Base-by-base conservation (phyloP, 1,140 invertebrate genomes). In the Phocides pigmalion region DNA sequence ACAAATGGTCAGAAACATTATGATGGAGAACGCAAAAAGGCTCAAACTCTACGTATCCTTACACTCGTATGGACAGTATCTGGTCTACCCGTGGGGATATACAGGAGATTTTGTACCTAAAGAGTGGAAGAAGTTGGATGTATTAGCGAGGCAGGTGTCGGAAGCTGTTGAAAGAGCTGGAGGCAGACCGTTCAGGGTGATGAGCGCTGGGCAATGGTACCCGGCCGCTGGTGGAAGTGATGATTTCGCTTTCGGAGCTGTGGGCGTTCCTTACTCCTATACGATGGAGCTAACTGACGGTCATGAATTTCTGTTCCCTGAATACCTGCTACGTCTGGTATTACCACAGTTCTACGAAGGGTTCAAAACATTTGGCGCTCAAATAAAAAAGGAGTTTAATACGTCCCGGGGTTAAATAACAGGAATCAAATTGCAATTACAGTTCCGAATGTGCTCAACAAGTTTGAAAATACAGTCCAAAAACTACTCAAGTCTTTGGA, bases 21-120 rank as follows among this genome's bases (percentile, higher is more conserved):
- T 96, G 73, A 74, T 92, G 54, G 77, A 89, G 25, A 75, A 94
- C 15, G 83, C 81, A 4, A 66, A 93, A 8, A 74, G 92, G 19
- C 81, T 95, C 3, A 93, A 94, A 51, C 85, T 95, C 35, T 96
- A 95, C 73, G 82, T 96, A 0, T 94, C 95, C 0, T 71, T 96
- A 11, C 96, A 97, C 79, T 93, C 95, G 0, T 96, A 96, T 70
- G 93, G 93, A 1, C 90, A 94, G 62, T 90, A 92, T 53, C 89
- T 94, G 19, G 92, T 94, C 39, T 94, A 93, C 68, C 93, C 94
- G 0, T 94, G 92, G 91, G 93, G 93, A n/a, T 94, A 93, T 66
- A 92, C 89, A 0, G 91, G 78, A 41, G 83, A 82, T 3, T 69
- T 50, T 5, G 59, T 90, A 5, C 88, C 89, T 4, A 80, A 81